Percentiles rank a stretch among this genome's conserved stretches.
phyloP scores from a whole-genome alignment of 2,888 invertebrate species.

The Watsonalla cultraria region DNA sequence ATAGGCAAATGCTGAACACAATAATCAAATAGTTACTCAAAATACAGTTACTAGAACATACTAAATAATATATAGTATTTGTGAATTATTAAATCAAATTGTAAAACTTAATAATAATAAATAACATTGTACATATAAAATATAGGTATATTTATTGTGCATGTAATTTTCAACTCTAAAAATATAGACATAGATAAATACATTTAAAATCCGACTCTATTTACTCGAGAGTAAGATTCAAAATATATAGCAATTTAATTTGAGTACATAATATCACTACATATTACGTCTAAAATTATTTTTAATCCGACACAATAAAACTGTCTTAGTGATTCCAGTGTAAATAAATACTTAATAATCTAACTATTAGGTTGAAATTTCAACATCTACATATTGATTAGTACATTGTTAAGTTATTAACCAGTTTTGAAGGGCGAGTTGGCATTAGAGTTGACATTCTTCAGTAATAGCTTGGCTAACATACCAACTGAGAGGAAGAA shows the following conservation, averaged over 20 bases:
- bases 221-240: no score
- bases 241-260: neutral
- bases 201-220: conserved; percentile 2
- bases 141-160: no score
- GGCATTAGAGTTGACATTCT: conserved; percentile 56
- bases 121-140: no score
- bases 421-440: conserved; percentile 44
- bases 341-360: no score
- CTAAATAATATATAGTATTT: no score
- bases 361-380: no score
- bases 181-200: conserved; percentile 8
- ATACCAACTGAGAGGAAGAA: conserved; percentile 82
- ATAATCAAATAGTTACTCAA: neutral
- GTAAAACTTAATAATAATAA: no score
- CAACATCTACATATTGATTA: conserved; percentile 12
- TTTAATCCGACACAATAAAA: no score
- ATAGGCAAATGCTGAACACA: neutral
- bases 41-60: neutral
- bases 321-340: no score
- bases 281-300: no score
- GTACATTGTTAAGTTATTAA: conserved; percentile 25
- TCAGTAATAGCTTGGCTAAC: conserved; percentile 72
- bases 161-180: neutral
- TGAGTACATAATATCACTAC: no score
- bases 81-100: no score